These are phyloP conservation scores for Rhodophaea formosa DNA, from an alignment of 2,888 invertebrate genomes.

Conservation along the genomic window DNA sequence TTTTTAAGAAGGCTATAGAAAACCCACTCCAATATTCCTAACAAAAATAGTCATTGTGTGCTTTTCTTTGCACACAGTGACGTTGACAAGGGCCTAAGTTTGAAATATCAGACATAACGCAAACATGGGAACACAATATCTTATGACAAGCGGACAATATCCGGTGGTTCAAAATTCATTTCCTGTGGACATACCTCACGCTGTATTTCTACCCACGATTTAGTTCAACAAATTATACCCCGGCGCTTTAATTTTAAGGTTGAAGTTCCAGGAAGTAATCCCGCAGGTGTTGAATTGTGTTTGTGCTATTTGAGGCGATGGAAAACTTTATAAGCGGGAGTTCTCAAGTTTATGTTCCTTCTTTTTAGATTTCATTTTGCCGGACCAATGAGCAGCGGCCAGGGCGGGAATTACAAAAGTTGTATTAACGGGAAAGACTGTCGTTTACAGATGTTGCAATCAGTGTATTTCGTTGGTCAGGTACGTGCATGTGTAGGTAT, in stretches of 20 bases:
- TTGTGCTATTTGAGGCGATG: conserved; percentile 49
- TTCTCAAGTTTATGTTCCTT: conserved; percentile 36
- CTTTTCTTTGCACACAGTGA: no score
- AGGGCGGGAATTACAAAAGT: conserved; percentile 35
- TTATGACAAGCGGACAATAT: no score
- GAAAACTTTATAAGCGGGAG: conserved; percentile 46
- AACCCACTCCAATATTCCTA: no score
- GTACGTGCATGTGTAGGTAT: neutral
- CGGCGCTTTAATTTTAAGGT: conserved; percentile 46
- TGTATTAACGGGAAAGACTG: conserved; percentile 27
- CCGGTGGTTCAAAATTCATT: no score
- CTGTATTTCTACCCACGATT: no score
- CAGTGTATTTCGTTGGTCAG: neutral
- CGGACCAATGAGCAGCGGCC: conserved; percentile 30
- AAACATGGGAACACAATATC: no score
- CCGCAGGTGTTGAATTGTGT: conserved; percentile 55
- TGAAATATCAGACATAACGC: no score
- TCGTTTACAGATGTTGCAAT: conserved; percentile 4
- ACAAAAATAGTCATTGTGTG: no score
- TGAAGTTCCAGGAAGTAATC: conserved; percentile 47
- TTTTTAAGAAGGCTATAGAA: no score
- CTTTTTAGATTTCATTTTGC: conserved; percentile 35
- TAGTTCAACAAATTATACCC: conserved; percentile 46
- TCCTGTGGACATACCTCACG: no score
- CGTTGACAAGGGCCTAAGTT: no score